Base-by-base conservation (phyloP, 2,113 vertebrate species). In the Antennarius striatus region DNA sequence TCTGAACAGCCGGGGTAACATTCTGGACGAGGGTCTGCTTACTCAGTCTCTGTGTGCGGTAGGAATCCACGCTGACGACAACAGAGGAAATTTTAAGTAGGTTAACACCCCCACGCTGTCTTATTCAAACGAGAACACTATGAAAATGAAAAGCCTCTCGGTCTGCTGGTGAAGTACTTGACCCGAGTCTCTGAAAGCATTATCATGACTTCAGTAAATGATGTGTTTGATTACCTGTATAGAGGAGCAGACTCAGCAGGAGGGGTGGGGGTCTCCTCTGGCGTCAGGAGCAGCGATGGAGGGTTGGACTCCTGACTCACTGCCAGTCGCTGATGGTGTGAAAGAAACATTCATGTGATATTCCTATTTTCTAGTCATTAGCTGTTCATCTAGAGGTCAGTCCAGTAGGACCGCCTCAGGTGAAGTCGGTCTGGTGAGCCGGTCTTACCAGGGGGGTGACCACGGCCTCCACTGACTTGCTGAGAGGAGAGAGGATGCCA, bases 401-500 rank as follows among this genome's bases (percentile, higher is more conserved):
- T 15, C 14, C 10, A 29, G n/a, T 28, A 3, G 22, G 40, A 16
- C 28, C 10, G 12, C 5, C 12, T n/a, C 0, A 8, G 11, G 14
- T 30, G 13, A 40, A n/a, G 3, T 51, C n/a, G 17, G n/a, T 13
- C 16, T 28, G 9, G 7, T 28, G 4, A 42, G 9, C 8, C 0
- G 2, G 2, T 0, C 89, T 85, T 68, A 94, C 93, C 86, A 94
- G 53, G 6, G 92, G 93, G 1, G 90, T 93, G 56, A 93, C 89
- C 32, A 83, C 88, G 28, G 91, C 89, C 71, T 94, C 92, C 3
- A 93, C 84, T 6, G 89, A 92, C 79, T 92, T 92, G 77, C 92
- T 91, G 69, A 94, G 91, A 12, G 93, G 93, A 70, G 93, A 94
- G 0, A 94, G 89, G 53, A 94, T 79, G 17, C 87, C 89, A 10